Base-by-base conservation (phyloP, 2,797 vertebrate genomes). In the Emydoidea blandingii region DNA sequence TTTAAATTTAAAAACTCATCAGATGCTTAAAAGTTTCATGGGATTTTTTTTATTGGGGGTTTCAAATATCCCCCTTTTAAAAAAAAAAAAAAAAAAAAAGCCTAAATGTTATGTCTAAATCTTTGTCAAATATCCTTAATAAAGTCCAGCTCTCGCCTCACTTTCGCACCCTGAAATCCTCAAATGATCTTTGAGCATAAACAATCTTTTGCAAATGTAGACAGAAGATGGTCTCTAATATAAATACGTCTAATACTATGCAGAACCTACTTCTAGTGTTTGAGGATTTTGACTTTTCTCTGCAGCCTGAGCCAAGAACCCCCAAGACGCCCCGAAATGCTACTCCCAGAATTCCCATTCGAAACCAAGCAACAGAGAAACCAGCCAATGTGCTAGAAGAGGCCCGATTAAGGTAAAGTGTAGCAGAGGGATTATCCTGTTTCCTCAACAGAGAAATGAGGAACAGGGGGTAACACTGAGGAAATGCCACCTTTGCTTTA, bases 331-430 rank as follows among this genome's bases (percentile, higher is more conserved):
- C 98, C 27, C 97, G 81, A 4, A 92, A 97, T 10, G 98, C 98
- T 83, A 99, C 98, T 49, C 99, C 99, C 82, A 98, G 97, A 97
- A 99, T 99, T 95, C 99, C 99, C 85, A 98, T 94, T 96, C 98
- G 99, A 86, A 97, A 84, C 5, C 97, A 98, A 7, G 98, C 98
- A 1, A 97, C 98, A n/a, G 98, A 97, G 86, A 98, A 98, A 49
- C 99, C 99, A 0, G 88, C 96, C 21, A 99, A 96, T 19, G 78
- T 98, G 1, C 97, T 99, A 72, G 99, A 99, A 95, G 98, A 99
- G 95, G 99, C 99, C 74, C 98, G 99, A 53, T 94, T 98, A 29
- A 99, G 99, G 99, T 99, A 95, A 97, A 0, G 1, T n/a, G 19
- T 57, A n/a, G 19, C 5, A 23, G 88, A 56, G 65, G 91, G 90